These are phyloP conservation scores for Arothron firmamentum DNA, from an alignment of 2,113 vertebrate species.

Conservation along the genomic window DNA sequence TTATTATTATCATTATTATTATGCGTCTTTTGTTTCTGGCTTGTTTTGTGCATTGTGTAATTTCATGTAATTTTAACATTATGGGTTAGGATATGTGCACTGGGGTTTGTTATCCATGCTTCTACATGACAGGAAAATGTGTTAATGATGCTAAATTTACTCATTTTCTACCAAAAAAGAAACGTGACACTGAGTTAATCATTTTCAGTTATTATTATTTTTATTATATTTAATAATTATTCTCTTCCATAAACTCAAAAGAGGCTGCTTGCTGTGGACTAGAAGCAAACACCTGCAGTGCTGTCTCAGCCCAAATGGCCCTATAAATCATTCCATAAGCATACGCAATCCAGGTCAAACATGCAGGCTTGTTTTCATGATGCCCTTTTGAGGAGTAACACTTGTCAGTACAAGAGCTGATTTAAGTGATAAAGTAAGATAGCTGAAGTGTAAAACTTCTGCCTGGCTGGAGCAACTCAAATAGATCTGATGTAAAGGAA, in stretches of 20 bases:
- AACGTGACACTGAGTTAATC: neutral
- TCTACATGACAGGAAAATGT: conserved; percentile 40
- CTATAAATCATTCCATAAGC: conserved; percentile 46
- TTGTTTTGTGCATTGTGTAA: conserved; percentile 22
- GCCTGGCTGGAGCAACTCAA: conserved; percentile 1
- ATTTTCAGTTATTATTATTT: too few relatives aligned
- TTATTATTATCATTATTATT: conserved; percentile 13
- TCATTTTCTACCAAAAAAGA: conserved; percentile 14
- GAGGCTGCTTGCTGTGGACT: conserved; percentile 5
- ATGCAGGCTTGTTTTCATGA: conserved; percentile 49
- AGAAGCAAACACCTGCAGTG: conserved; percentile 9
- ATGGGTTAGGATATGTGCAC: conserved; percentile 25
- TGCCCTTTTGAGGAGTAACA: conserved; percentile 57
- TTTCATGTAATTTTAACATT: conserved; percentile 36
- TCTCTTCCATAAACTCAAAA: neutral
- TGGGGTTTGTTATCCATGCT: conserved; percentile 43
- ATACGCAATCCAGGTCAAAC: conserved; percentile 21
- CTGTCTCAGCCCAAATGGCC: conserved; percentile 38
- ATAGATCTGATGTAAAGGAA: neutral
- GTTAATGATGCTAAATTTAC: conserved; percentile 58
- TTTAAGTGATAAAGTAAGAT: conserved; percentile 58
- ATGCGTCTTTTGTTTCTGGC: conserved; percentile 25
- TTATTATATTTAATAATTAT: too few relatives aligned
- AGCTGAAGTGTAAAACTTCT: conserved; percentile 9
- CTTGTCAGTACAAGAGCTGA: conserved; percentile 39